phyloP scores from a whole-genome alignment of 2,113 vertebrate genomes.

The Cynopterus brachyotis region DNA sequence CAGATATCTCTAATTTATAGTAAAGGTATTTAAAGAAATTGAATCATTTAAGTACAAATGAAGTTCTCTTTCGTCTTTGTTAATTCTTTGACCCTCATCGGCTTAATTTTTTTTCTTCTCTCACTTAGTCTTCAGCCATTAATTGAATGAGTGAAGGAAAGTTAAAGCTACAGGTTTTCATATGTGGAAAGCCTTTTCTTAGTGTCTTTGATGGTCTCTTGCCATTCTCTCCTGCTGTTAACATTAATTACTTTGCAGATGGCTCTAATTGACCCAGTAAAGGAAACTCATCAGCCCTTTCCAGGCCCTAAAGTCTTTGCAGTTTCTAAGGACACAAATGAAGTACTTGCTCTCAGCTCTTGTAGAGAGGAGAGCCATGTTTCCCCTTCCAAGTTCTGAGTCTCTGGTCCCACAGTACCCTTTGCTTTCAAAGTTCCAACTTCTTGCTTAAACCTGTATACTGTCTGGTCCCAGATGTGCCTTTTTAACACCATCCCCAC shows the following conservation, averaged over 20 bases:
- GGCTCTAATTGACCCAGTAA: constrained; percentile 68
- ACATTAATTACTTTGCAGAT: constrained; percentile 74
- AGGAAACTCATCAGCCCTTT: constrained; percentile 15
- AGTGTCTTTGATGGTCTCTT: neutral
- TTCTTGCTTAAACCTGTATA: neutral
- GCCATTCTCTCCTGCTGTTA: constrained; percentile 62
- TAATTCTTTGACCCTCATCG: neutral
- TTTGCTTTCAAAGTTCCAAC: neutral
- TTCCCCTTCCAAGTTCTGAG: neutral
- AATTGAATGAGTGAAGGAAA: constrained; percentile 66
- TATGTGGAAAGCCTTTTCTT: constrained; percentile 38
- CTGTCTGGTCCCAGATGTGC: neutral
- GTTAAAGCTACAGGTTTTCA: constrained; percentile 25
- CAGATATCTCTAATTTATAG: neutral
- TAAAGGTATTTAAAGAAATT: neutral
- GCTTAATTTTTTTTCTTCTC: neutral
- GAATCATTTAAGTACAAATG: neutral
- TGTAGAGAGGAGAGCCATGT: neutral
- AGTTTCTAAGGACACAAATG: neutral
- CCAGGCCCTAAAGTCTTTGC: neutral
- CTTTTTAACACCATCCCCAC: neutral
- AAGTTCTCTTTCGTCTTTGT: neutral
- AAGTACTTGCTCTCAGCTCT: neutral
- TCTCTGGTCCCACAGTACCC: neutral
- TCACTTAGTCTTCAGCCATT: neutral